These are phyloP conservation scores for Hippoglossus stenolepis DNA, from an alignment of 2,113 vertebrate species.

Conservation along the genomic window DNA sequence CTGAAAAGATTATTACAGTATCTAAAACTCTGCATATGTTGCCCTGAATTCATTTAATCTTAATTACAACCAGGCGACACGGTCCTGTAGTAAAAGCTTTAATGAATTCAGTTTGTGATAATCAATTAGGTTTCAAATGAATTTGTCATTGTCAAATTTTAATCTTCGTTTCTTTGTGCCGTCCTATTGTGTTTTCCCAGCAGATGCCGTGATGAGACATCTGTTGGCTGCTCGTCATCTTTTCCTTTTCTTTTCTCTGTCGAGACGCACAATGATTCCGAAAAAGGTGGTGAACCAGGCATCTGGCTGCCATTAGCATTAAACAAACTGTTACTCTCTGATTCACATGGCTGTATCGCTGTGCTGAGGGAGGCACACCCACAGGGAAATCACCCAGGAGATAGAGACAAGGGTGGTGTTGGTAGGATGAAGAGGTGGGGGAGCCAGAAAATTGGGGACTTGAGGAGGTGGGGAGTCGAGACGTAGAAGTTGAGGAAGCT, in stretches of 20 bases:
- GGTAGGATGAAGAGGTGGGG: slow-evolving; percentile 28
- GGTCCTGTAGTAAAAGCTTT: slow-evolving; percentile 23
- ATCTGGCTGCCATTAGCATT: slow-evolving; percentile 63
- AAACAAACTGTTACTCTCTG: slow-evolving; percentile 62
- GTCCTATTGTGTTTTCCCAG: slow-evolving; percentile 55
- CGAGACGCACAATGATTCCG: slow-evolving; percentile 49
- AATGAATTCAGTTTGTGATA: slow-evolving; percentile 57
- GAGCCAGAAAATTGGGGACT: background rate
- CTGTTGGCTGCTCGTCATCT: slow-evolving; percentile 49
- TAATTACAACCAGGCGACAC: slow-evolving; percentile 39
- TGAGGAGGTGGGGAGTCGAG: slow-evolving; percentile 1
- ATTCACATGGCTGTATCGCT: slow-evolving; percentile 49
- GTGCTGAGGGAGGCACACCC: slow-evolving; percentile 25
- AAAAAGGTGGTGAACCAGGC: slow-evolving; percentile 61
- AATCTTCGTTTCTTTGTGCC: slow-evolving; percentile 49
- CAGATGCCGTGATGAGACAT: slow-evolving; percentile 62
- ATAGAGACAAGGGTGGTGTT: slow-evolving; percentile 17
- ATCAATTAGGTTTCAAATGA: slow-evolving; percentile 65
- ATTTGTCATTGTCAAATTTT: slow-evolving; percentile 58
- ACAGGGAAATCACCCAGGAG: slow-evolving; percentile 49
- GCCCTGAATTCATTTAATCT: slow-evolving; percentile 36
- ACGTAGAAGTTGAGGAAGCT: slow-evolving; percentile 1
- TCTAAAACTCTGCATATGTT: slow-evolving; percentile 32
- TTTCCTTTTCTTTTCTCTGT: slow-evolving; percentile 44
- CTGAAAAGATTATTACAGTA: slow-evolving; percentile 16